These are phyloP conservation scores for Branchellion lobata DNA, from an alignment of 2,888 invertebrate genomes.

Conservation along the genomic window DNA sequence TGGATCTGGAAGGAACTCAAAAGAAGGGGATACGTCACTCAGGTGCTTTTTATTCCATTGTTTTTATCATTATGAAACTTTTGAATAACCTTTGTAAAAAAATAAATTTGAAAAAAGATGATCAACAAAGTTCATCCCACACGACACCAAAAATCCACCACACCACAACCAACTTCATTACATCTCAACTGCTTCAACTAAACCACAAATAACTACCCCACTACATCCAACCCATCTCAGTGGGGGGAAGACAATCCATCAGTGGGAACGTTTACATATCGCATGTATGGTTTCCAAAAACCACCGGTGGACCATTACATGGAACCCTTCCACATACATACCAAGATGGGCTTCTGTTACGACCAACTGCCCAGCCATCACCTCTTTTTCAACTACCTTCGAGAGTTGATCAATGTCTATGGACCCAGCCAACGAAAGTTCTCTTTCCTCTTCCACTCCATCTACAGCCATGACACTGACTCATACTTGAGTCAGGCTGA, in stretches of 20 bases:
- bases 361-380: constrained; percentile 73
- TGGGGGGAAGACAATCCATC: constrained; percentile 77
- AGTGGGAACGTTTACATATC: constrained; percentile 84
- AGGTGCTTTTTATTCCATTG: constrained; percentile 7
- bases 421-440: constrained; percentile 72
- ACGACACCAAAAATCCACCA: no score
- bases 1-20: constrained; percentile 81
- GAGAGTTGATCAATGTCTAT: constrained; percentile 69
- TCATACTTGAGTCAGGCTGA: constrained; percentile 78
- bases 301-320: constrained; percentile 89
- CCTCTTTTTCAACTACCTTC: constrained; percentile 62
- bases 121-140: no score
- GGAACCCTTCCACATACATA: constrained; percentile 68
- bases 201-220: no score
- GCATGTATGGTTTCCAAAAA: constrained; percentile 79
- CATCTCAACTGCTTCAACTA: no score
- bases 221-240: no score
- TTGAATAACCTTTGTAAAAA: no score
- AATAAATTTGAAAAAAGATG: no score
- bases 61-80: no score
- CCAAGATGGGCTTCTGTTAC: constrained; percentile 65
- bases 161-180: no score
- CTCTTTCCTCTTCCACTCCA: constrained; percentile 82
- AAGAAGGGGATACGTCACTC: constrained; percentile 67
- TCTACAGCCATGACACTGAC: constrained; percentile 82